phyloP scores from a whole-genome alignment of 2,888 invertebrate genomes.

The Synanthedon tipuliformis region DNA sequence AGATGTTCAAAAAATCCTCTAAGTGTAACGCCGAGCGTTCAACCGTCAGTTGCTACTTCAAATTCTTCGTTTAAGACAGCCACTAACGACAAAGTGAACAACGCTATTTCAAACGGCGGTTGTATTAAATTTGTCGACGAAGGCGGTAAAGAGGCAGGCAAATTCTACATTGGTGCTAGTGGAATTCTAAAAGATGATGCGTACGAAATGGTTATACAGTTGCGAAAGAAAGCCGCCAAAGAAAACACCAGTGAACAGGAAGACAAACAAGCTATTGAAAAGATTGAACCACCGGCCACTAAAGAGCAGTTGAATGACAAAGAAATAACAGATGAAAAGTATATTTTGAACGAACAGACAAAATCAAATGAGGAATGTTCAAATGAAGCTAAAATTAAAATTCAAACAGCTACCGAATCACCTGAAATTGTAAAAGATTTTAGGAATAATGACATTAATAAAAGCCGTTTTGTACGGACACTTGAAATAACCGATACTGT shows the following conservation, averaged over 20 bases:
- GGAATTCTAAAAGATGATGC: constrained; percentile 46
- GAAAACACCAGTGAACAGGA: constrained; percentile 7
- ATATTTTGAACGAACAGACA: background rate
- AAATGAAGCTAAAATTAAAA: background rate
- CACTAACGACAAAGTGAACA: constrained; percentile 20
- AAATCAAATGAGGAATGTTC: background rate
- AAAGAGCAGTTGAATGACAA: background rate
- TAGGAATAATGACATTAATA: background rate
- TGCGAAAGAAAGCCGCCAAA: constrained; percentile 41
- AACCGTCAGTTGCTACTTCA: constrained; percentile 28
- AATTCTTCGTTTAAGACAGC: constrained; percentile 36
- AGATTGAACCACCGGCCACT: background rate
- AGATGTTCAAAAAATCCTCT: background rate
- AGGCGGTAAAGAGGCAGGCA: constrained; percentile 35
- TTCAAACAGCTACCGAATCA: background rate
- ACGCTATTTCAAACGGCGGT: constrained; percentile 21
- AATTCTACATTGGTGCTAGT: constrained; percentile 52
- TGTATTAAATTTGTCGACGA: constrained; percentile 40
- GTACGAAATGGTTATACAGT: constrained; percentile 58
- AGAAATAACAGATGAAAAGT: background rate
- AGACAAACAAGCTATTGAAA: constrained; percentile 1
- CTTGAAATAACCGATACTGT: background rate
- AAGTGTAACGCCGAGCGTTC: background rate
- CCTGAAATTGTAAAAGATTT: background rate
- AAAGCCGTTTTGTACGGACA: background rate